Conservation (phyloP, 2,113 vertebrate genomes). For the Panurus biarmicus region DNA sequence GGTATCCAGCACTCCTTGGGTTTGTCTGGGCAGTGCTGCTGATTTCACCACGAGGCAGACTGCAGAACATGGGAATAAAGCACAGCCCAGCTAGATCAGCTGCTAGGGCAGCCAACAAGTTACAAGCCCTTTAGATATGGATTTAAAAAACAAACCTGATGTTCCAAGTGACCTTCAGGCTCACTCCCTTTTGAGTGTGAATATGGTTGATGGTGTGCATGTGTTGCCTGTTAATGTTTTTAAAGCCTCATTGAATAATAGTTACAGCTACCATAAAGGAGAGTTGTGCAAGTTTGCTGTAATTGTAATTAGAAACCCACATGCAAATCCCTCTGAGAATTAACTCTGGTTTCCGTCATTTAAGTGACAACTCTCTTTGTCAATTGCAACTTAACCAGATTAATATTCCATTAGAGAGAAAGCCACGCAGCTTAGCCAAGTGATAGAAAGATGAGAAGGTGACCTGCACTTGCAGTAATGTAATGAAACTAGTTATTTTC, state of each 20-base stretch:
- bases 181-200: not conserved
- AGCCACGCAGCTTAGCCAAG: not conserved
- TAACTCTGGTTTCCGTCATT: not conserved
- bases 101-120: not conserved
- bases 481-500: not conserved
- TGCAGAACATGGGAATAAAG: not conserved
- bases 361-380: not conserved
- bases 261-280: not conserved
- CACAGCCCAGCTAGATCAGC: not conserved
- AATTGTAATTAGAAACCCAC: not conserved
- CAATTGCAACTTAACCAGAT: slow-evolving; percentile 17
- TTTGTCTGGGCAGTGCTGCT: not conserved
- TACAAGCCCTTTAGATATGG: not conserved
- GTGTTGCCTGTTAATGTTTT: not conserved
- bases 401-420: slow-evolving; percentile 29
- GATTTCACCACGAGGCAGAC: not conserved
- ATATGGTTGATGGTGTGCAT: not conserved
- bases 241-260: not conserved
- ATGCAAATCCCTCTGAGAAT: not conserved
- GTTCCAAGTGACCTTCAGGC: slow-evolving; percentile 20
- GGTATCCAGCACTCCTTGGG: not conserved
- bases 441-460: not conserved
- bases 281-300: not conserved
- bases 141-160: not conserved
- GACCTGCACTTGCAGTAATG: not conserved